These are phyloP conservation scores for Sipha maydis DNA, from an alignment of 2,888 invertebrate genomes.

Conservation along the genomic window DNA sequence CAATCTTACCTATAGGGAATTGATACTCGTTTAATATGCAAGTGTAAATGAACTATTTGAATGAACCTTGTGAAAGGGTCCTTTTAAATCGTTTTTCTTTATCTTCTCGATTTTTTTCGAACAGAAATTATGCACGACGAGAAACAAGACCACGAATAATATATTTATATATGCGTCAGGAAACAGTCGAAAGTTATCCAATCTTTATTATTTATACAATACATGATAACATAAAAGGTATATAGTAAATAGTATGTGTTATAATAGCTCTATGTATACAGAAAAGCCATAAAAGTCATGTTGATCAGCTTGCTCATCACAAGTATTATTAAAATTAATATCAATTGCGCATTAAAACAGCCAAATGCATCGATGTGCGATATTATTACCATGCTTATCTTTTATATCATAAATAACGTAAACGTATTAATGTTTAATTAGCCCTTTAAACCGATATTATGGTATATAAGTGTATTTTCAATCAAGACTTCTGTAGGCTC, in stretches of 20 bases:
- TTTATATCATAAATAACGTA: background rate
- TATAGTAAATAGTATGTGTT: background rate
- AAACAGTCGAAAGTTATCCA: background rate
- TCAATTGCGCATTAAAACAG: background rate
- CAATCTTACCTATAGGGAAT: constrained; percentile 34
- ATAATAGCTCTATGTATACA: background rate
- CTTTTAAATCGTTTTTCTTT: constrained; percentile 34
- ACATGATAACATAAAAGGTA: background rate
- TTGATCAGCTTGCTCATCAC: background rate
- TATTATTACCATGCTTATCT: background rate
- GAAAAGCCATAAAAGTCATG: background rate
- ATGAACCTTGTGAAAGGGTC: background rate
- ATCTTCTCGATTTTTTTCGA: background rate
- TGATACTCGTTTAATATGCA: constrained; percentile 42
- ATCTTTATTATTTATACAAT: background rate
- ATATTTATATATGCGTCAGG: background rate
- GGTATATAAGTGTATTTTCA: too few relatives aligned
- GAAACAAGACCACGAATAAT: background rate
- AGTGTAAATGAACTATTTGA: background rate
- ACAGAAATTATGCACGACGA: background rate
- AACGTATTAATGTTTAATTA: too few relatives aligned
- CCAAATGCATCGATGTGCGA: background rate
- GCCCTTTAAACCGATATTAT: too few relatives aligned
- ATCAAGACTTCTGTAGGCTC: too few relatives aligned
- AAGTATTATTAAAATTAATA: background rate